These are phyloP conservation scores for Cichlasoma orientale DNA, from an alignment of 2,797 vertebrate genomes.

Conservation along the genomic window DNA sequence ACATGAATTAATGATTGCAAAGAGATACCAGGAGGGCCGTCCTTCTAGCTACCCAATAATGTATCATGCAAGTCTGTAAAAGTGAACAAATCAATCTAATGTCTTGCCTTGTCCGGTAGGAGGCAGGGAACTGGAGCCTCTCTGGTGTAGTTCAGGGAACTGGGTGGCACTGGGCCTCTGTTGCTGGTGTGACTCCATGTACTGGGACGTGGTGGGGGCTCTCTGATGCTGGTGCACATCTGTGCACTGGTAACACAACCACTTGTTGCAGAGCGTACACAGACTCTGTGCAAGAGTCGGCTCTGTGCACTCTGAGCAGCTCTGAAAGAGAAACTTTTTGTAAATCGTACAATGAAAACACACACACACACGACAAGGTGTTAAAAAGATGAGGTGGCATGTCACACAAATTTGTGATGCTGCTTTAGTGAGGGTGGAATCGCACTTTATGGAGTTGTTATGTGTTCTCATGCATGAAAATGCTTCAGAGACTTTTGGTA, in stretches of 20 bases:
- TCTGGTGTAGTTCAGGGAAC: conserved; percentile 72
- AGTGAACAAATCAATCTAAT: conserved; percentile 2
- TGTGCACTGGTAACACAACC: conserved; percentile 85
- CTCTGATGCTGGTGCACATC: conserved; percentile 82
- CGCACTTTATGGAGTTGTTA: conserved; percentile 31
- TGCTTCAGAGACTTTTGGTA: neutral
- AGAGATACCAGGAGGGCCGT: neutral
- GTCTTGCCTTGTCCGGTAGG: conserved; percentile 72
- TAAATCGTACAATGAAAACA: conserved; percentile 1
- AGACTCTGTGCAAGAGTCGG: conserved; percentile 81
- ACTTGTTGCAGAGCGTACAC: conserved; percentile 86
- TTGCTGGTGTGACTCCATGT: conserved; percentile 69
- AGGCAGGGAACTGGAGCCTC: conserved; percentile 64
- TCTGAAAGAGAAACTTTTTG: conserved; percentile 64
- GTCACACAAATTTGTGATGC: conserved; percentile 33
- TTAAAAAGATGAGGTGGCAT: conserved; percentile 38
- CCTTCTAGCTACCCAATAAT: neutral
- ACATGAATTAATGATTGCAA: conserved; percentile 74
- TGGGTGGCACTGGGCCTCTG: conserved; percentile 60
- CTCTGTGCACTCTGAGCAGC: conserved; percentile 82
- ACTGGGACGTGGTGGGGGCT: conserved; percentile 48
- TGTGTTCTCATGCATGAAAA: conserved; percentile 11
- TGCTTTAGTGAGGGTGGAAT: conserved; percentile 24
- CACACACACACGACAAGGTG: conserved; percentile 8
- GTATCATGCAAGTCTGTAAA: neutral